Percentiles rank a stretch among this genome's conserved stretches.
Evolutionary conservation across 2,113 vertebrate species (phyloP).

Genomic region (Eira barbara): DNA sequence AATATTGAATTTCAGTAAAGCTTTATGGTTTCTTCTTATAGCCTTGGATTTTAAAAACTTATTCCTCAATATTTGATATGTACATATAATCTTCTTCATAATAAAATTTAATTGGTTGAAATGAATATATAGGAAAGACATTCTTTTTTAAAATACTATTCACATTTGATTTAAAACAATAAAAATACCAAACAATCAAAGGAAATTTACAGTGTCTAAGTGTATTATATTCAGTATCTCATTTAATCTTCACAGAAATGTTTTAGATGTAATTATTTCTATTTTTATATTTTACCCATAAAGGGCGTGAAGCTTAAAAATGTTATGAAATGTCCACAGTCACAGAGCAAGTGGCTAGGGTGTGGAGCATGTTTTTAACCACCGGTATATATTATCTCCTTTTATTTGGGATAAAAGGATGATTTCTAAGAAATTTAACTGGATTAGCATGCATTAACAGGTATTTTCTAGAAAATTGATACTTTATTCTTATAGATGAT

Average conservation of each 20-base stretch:
- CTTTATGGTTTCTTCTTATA: background rate
- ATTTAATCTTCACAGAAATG: constrained; percentile 26
- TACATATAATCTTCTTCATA: background rate
- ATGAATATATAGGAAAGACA: background rate
- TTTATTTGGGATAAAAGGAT: background rate
- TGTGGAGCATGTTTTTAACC: background rate
- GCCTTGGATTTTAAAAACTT: background rate
- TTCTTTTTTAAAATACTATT: background rate
- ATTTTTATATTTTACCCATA: background rate
- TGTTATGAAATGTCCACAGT: background rate
- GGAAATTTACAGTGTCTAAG: background rate
- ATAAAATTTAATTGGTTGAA: background rate
- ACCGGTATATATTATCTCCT: background rate
- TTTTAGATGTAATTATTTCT: background rate
- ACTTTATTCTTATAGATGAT: background rate
- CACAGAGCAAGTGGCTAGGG: background rate
- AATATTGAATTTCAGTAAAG: background rate
- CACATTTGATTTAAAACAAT: background rate
- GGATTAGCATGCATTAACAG: background rate
- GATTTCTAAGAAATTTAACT: background rate
- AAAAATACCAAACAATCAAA: background rate
- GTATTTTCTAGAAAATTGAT: background rate
- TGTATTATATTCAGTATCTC: background rate
- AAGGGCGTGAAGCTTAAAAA: background rate
- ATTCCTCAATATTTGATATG: background rate